phyloP scores from a whole-genome alignment of 2,113 vertebrate genomes.

The Todiramphus chloris region DNA sequence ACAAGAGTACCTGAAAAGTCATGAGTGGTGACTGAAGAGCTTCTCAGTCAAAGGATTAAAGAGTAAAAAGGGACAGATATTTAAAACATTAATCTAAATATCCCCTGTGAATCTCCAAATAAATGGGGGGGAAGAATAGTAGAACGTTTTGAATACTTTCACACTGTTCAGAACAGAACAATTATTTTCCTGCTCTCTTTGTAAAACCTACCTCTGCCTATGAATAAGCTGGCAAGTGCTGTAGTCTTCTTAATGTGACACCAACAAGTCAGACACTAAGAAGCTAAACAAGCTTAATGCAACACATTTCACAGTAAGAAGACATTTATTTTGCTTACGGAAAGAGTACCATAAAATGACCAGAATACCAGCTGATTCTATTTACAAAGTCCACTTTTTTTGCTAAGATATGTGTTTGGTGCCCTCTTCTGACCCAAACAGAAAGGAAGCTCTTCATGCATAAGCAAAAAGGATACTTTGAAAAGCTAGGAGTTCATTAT shows the following conservation, averaged over 20 bases:
- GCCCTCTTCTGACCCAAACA: constrained; percentile 54
- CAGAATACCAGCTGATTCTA: background rate
- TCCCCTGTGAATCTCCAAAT: background rate
- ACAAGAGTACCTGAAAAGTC: background rate
- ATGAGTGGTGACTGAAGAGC: background rate
- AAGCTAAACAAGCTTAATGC: background rate
- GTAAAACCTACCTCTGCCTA: background rate
- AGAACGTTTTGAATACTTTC: background rate
- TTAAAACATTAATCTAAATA: background rate
- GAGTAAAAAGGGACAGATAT: background rate
- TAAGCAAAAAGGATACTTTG: background rate
- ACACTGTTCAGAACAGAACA: background rate
- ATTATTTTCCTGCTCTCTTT: background rate
- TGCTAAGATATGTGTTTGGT: background rate
- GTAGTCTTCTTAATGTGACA: background rate
- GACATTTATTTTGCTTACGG: background rate
- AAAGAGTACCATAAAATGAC: background rate
- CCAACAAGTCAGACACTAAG: background rate
- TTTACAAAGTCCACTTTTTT: background rate
- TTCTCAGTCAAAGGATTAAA: background rate
- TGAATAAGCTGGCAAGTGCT: background rate
- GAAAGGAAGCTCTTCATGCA: background rate
- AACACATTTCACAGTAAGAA: background rate
- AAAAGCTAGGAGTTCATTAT: background rate
- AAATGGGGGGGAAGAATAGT: background rate